Evolutionary conservation across 2,797 vertebrate species (phyloP).

Genomic region (Rhabdomys pumilio): DNA sequence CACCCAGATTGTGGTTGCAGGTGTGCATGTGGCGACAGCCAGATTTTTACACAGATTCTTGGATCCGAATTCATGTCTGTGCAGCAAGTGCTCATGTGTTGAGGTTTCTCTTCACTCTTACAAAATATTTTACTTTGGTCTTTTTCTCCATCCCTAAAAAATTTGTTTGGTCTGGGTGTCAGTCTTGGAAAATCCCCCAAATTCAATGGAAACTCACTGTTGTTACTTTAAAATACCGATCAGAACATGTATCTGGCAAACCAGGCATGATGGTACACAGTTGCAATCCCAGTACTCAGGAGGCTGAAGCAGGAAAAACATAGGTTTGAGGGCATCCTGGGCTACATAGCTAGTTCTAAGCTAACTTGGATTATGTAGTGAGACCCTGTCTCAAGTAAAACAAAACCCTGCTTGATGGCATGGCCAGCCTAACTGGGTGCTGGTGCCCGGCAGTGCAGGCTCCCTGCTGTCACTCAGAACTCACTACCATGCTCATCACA

Average conservation of each 20-base stretch:
- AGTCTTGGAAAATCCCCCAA: background rate
- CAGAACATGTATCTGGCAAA: background rate
- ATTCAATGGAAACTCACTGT: background rate
- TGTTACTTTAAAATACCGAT: background rate
- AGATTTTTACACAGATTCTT: background rate
- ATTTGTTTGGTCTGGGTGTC: background rate
- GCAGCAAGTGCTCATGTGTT: background rate
- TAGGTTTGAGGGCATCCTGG: background rate
- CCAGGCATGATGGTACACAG: too few species aligned
- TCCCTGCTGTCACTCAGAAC: background rate
- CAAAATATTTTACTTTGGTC: background rate
- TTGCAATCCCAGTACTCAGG: background rate
- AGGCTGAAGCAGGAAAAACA: background rate
- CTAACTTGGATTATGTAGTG: background rate
- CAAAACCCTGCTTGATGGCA: background rate
- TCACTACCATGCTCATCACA: fast-evolving
- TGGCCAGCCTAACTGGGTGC: background rate
- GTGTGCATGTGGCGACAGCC: background rate
- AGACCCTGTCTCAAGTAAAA: background rate
- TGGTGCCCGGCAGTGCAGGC: fast-evolving
- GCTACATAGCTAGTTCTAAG: background rate
- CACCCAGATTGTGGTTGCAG: background rate
- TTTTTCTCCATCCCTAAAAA: background rate
- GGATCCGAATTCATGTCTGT: background rate
- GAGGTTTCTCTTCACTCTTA: background rate